Evolutionary conservation across 2,888 invertebrate genomes (phyloP), one percentile per base, ranked within the genome.

Genomic region (Agrilus biguttatus): DNA sequence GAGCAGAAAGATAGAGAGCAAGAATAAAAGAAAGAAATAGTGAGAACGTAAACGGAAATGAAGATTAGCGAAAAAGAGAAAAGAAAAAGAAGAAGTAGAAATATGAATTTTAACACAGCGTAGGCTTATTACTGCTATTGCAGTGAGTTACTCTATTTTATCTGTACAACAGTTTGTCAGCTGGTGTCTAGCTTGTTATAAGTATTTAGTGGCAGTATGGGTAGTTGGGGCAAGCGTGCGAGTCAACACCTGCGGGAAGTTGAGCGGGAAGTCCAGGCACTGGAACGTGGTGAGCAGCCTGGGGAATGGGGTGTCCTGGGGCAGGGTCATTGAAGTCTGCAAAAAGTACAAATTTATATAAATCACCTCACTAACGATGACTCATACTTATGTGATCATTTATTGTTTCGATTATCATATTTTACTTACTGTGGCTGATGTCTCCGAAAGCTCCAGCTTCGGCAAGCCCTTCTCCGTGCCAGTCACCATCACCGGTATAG

Each of bases 391-490:
- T n/a, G n/a, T n/a, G 17, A 17, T 17, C 17, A 3, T 17, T 17
- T 12, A 14, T 10, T 8, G 5, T 36, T 10, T 8, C 2, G 2
- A 35, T 12, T 36, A 10, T 17, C 36, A 36, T 14, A n/a, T 14
- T 14, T 39, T 45, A 37, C 39, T 47, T 40, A 48, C 52, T 50
- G 44, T 55, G 53, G 44, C 49, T 51, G 39, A 51, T 51, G 45
- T 55, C 54, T 42, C 57, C 57, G 47, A 58, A 61, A 43, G 66
- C 65, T 42, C 64, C 63, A 51, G 66, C 58, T 55, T 67, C 67
- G 37, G 61, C 61, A 19, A 67, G 56, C 43, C 67, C 67, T 60
- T 67, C 67, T 12, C 67, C 67, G 47, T 55, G 63, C 55, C 63
- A 67, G 50, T 67, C 66, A 39, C 64, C 63, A 52, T 65, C 63